phyloP scores from a whole-genome alignment of 1,140 invertebrate genomes.

The Sinella curviseta region DNA sequence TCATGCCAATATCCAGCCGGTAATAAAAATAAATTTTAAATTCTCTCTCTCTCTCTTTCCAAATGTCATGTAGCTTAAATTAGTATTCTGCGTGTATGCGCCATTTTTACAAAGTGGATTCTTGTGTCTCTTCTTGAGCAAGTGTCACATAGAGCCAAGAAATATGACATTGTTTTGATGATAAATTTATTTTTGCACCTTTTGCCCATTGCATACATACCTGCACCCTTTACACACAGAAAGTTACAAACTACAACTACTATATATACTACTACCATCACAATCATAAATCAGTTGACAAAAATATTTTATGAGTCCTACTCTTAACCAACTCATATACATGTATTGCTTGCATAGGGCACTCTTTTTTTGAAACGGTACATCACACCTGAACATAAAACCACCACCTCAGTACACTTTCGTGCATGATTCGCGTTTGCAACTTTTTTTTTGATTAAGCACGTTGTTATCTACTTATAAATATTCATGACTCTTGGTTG shows the following conservation, averaged over 20 bases:
- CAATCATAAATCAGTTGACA: conserved; percentile 18
- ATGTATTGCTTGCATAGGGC: no score
- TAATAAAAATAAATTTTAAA: no score
- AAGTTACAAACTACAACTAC: no score
- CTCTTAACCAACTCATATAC: neutral
- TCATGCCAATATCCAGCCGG: conserved; percentile 84
- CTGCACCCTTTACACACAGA: neutral
- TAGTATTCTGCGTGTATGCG: neutral
- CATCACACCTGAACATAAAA: neutral
- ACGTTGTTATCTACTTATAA: conserved; percentile 18
- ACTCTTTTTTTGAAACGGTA: conserved; percentile 13
- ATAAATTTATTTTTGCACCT: conserved; percentile 21
- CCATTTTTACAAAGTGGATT: neutral
- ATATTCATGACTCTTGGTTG: conserved; percentile 2
- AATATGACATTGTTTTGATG: conserved; percentile 14
- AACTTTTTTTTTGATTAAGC: conserved; percentile 19
- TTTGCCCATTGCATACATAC: neutral
- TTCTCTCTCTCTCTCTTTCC: no score
- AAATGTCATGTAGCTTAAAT: no score
- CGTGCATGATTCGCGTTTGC: conserved; percentile 3
- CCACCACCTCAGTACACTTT: neutral
- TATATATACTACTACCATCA: no score
- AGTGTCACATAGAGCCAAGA: neutral
- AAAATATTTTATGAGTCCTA: neutral
- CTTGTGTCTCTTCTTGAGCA: neutral